Percentiles rank a stretch among this genome's conserved stretches.
Evolutionary conservation across 2,797 vertebrate genomes (phyloP).

Genomic region (Xerus rutilus): DNA sequence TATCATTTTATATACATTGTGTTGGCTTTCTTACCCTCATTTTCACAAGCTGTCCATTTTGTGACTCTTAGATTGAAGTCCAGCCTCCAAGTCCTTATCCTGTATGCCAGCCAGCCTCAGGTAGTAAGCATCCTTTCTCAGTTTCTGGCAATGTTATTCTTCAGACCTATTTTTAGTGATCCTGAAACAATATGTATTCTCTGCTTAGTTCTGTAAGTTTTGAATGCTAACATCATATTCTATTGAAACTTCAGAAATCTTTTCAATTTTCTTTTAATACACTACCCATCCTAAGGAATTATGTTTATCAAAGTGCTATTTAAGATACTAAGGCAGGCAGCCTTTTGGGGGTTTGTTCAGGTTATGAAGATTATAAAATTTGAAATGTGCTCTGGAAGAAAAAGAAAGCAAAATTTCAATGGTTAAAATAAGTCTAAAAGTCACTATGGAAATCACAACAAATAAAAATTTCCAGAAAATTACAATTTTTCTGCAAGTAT

Average conservation of each 20-base stretch:
- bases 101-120: rapidly evolving
- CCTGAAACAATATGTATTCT: neutral
- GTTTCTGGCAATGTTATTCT: neutral
- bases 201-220: neutral
- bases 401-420: neutral
- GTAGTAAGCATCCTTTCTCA: neutral
- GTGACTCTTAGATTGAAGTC: neutral
- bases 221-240: neutral
- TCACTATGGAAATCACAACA: neutral
- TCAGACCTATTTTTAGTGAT: neutral
- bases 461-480: neutral
- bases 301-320: neutral
- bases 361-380: neutral
- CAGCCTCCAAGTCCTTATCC: neutral
- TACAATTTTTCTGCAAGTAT: neutral
- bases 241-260: neutral
- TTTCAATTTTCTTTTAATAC: neutral
- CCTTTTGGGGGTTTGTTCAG: neutral
- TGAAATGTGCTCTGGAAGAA: neutral
- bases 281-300: neutral
- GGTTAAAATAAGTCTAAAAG: neutral
- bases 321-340: neutral
- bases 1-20: neutral
- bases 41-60: neutral
- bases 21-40: neutral